A percentile compares a stretch with the other conserved stretches of the same genome.
Evolutionary conservation across 2,888 invertebrate genomes (phyloP).

Genomic region (Oasisia sp.): DNA sequence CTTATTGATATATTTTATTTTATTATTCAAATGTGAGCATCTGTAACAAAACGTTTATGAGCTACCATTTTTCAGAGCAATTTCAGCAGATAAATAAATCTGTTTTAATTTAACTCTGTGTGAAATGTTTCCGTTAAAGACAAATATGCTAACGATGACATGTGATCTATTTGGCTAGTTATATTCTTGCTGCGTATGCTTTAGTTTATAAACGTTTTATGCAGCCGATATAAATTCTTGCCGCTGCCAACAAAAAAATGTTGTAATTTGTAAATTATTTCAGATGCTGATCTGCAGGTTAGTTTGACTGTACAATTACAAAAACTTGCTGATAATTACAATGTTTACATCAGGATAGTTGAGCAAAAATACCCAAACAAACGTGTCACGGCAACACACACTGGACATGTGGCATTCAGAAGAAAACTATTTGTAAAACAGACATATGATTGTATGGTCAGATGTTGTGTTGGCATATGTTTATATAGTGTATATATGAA

Average conservation of each 20-base stretch:
- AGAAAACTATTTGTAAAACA: neutral
- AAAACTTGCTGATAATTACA: neutral
- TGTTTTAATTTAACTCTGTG: neutral
- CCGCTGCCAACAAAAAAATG: neutral
- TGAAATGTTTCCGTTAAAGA: neutral
- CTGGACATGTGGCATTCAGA: neutral
- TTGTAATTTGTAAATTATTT: too few species aligned
- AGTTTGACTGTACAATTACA: neutral
- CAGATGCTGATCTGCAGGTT: neutral
- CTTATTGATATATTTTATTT: too few species aligned
- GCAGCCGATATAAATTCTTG: neutral
- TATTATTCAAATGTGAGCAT: neutral
- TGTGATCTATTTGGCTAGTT: neutral
- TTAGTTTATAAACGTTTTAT: neutral
- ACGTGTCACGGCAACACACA: neutral
- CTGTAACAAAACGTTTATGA: neutral
- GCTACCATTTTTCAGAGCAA: neutral
- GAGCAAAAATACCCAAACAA: neutral
- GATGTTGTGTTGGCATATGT: neutral
- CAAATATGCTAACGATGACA: neutral
- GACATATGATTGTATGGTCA: neutral
- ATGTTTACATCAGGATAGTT: neutral
- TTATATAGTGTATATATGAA: conserved; percentile 10
- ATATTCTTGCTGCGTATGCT: neutral
- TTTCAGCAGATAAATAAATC: neutral